Base-by-base conservation (phyloP, 2,113 vertebrate genomes). In the Bos indicus region DNA sequence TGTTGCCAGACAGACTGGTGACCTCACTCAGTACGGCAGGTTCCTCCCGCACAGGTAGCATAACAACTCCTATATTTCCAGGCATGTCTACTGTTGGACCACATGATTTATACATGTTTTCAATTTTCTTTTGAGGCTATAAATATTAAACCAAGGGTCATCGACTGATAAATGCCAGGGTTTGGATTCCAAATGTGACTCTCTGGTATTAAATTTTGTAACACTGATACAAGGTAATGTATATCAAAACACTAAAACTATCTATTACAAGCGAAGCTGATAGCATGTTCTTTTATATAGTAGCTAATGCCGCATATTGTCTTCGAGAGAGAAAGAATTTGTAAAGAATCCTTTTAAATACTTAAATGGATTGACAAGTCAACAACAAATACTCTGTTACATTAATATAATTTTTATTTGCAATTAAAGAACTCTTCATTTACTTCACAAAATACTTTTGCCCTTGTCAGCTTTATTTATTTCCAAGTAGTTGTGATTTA, bases 331-430 rank as follows among this genome's bases (percentile, higher is more conserved):
- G 52, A 93, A 52, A 23, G 52, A 17, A 74, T 17, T 82, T 88
- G 62, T 52, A 94, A 97, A 96, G 26, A 96, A 57, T 51, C 92
- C 52, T 93, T 97, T 97, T 51, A 8, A 98, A 98, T 97, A 98
- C 97, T 98, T 92, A 95, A 98, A 96, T 46, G 48, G 78, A 59
- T 74, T 87, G 85, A 95, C 90, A 97, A 96, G 46, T 56, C 96
- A 98, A 74, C 43, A 95, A 93, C 90, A 98, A 98, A 97, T 64
- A 95, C n/a, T 95, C 25, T 52, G 85, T 71, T 86, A 78, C 3
- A 97, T 97, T 51, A 97, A 98, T 81, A 23, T 2, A 48, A 71
- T 94, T 97, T 98, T 67, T 90, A 83, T 89, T 92, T 93, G 71
- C 67, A 97, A 97, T 97, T 85, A 96, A n/a, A 87, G n/a, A 90